Evolutionary conservation across 2,113 vertebrate species (phyloP).

Genomic region (Melanocharis versteri): DNA sequence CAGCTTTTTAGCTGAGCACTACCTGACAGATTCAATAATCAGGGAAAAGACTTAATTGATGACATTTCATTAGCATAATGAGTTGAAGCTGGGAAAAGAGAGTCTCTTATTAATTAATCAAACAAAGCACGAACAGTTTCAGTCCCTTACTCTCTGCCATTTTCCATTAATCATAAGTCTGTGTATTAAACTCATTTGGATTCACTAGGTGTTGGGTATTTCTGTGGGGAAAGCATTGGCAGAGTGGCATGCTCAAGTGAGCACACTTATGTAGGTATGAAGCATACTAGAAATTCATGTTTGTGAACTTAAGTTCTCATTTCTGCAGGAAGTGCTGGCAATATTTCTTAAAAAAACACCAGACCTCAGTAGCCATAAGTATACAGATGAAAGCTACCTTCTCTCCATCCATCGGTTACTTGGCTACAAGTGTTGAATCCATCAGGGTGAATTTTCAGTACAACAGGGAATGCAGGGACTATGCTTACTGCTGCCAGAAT

Average conservation of each 20-base stretch:
- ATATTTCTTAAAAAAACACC: background rate
- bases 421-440: background rate
- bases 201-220: slow-evolving; percentile 63
- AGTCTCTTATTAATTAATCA: slow-evolving; percentile 83
- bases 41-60: slow-evolving; percentile 82
- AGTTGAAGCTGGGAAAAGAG: slow-evolving; percentile 78
- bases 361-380: slow-evolving; percentile 8
- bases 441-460: background rate
- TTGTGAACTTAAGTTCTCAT: slow-evolving; percentile 30
- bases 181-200: slow-evolving; percentile 74
- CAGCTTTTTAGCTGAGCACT: slow-evolving; percentile 68
- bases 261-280: slow-evolving; percentile 35
- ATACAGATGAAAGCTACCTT: slow-evolving; percentile 20
- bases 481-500: background rate
- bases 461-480: background rate
- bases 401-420: background rate
- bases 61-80: slow-evolving; percentile 85
- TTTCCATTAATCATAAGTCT: slow-evolving; percentile 78
- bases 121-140: slow-evolving; percentile 77
- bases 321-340: slow-evolving; percentile 40
- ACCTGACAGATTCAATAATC: slow-evolving; percentile 81
- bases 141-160: slow-evolving; percentile 75
- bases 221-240: slow-evolving; percentile 57
- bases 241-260: slow-evolving; percentile 52
- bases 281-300: slow-evolving; percentile 29